phyloP scores from a whole-genome alignment of 1,140 invertebrate genomes.

The Drosophila gunungcola region DNA sequence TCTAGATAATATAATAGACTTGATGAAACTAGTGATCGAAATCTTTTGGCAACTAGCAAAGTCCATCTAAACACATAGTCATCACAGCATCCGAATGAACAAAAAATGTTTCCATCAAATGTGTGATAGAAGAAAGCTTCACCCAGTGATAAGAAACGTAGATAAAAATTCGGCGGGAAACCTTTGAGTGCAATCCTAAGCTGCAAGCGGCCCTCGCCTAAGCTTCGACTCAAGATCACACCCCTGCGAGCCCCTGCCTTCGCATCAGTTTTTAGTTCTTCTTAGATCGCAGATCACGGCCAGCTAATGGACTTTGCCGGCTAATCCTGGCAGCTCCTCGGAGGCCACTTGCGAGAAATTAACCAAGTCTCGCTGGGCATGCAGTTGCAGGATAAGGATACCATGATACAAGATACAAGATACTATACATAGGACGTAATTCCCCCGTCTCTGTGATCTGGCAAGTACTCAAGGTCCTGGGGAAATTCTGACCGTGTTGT shows the following conservation, averaged over 20 bases:
- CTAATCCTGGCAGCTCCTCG: conserved; percentile 49
- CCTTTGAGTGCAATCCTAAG: background rate
- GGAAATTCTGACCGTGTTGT: conserved; percentile 16
- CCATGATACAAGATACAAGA: background rate
- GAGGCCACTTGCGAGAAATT: conserved; percentile 28
- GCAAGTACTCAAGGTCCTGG: conserved; percentile 46
- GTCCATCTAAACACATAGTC: no score
- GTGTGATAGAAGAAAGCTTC: background rate
- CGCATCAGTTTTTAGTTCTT: background rate
- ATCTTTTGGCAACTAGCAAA: no score
- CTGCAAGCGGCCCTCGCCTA: conserved; percentile 9
- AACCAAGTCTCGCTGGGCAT: background rate
- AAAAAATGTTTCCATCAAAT: no score
- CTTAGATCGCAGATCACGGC: conserved; percentile 3
- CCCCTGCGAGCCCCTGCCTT: conserved; percentile 26
- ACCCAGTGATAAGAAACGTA: background rate
- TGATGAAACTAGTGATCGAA: background rate
- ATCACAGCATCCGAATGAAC: no score
- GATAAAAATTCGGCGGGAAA: background rate
- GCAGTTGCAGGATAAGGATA: no score
- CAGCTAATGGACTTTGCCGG: conserved; percentile 41
- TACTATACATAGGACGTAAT: conserved; percentile 41
- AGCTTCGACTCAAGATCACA: conserved; percentile 33
- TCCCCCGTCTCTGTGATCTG: conserved; percentile 43
- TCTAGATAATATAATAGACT: no score